A percentile compares a stretch with the other conserved stretches of the same genome.
Evolutionary conservation across 2,797 vertebrate genomes (phyloP).

Genomic region (Crypturellus tataupa): DNA sequence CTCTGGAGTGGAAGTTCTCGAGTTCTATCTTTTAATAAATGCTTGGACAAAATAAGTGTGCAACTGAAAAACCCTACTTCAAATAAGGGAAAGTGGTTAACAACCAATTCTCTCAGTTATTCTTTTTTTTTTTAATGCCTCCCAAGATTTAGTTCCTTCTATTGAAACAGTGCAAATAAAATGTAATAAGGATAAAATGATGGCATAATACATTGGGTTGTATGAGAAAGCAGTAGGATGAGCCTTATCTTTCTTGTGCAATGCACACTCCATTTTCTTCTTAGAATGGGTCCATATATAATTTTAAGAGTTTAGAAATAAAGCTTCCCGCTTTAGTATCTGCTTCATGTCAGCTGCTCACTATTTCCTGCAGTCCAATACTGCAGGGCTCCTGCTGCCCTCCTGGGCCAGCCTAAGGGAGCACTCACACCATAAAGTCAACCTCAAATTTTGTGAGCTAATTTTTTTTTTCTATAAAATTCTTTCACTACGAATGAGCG

Average conservation of each 20-base stretch:
- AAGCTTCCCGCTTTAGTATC: constrained; percentile 42
- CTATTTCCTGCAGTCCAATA: not conserved
- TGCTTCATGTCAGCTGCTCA: constrained; percentile 25
- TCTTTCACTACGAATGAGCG: not conserved
- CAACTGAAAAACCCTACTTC: not conserved
- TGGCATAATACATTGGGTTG: constrained; percentile 20
- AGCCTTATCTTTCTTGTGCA: constrained; percentile 42
- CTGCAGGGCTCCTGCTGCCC: not conserved
- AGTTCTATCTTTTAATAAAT: not conserved
- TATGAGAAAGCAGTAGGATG: not conserved
- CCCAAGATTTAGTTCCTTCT: constrained; percentile 38
- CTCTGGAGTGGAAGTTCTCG: not conserved
- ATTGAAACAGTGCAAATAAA: constrained; percentile 53
- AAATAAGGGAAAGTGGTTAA: constrained; percentile 24
- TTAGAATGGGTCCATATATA: constrained; percentile 47
- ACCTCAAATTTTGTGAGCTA: not conserved
- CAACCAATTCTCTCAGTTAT: not conserved
- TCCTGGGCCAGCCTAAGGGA: not conserved
- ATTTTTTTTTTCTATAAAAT: not conserved
- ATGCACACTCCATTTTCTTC: constrained; percentile 32
- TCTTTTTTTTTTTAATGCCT: constrained; percentile 26
- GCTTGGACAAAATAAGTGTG: not conserved
- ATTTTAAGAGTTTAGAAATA: constrained; percentile 57
- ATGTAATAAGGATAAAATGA: constrained; percentile 51
- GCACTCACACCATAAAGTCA: not conserved